phyloP scores from a whole-genome alignment of 1,140 invertebrate species.

The Drosophila erecta region DNA sequence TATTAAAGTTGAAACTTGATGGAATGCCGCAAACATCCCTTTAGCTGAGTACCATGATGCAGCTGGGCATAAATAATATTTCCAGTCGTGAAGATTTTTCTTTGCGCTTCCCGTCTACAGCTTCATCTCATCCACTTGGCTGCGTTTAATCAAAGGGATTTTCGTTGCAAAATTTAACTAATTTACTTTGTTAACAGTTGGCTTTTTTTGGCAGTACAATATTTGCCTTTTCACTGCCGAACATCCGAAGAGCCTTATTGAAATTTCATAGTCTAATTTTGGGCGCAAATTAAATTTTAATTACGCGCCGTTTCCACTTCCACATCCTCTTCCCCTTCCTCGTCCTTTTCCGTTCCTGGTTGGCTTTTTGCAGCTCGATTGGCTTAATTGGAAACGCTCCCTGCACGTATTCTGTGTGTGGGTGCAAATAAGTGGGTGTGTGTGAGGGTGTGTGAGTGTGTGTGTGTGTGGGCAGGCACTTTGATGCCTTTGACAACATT shows the following conservation, averaged over 20 bases:
- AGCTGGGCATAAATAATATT: not conserved
- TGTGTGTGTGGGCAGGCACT: slow-evolving; percentile 35
- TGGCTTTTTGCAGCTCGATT: slow-evolving; percentile 55
- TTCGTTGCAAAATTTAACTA: slow-evolving; percentile 69
- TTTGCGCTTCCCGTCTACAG: not conserved
- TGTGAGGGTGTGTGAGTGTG: not conserved
- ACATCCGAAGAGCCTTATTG: slow-evolving; percentile 50
- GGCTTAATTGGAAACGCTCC: slow-evolving; percentile 56
- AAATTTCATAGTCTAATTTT: slow-evolving; percentile 78
- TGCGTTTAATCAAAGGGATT: slow-evolving; percentile 74
- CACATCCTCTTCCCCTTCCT: not conserved
- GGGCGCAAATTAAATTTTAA: slow-evolving; percentile 76
- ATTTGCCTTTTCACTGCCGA: slow-evolving; percentile 9
- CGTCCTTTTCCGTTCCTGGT: slow-evolving; percentile 1
- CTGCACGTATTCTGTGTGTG: slow-evolving; percentile 9
- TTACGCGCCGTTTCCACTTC: slow-evolving; percentile 50
- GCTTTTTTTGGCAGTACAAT: slow-evolving; percentile 11
- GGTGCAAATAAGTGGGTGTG: not conserved
- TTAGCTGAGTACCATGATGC: not conserved
- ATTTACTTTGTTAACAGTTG: slow-evolving; percentile 63
- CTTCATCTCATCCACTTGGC: slow-evolving; percentile 39
- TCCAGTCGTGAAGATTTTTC: not conserved
- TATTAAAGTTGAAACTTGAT: too few relatives aligned
- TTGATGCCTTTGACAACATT: slow-evolving; percentile 63
- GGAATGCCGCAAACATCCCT: too few relatives aligned